Base-by-base conservation (phyloP, 2,113 vertebrate species). In the Oncorhynchus nerka region DNA sequence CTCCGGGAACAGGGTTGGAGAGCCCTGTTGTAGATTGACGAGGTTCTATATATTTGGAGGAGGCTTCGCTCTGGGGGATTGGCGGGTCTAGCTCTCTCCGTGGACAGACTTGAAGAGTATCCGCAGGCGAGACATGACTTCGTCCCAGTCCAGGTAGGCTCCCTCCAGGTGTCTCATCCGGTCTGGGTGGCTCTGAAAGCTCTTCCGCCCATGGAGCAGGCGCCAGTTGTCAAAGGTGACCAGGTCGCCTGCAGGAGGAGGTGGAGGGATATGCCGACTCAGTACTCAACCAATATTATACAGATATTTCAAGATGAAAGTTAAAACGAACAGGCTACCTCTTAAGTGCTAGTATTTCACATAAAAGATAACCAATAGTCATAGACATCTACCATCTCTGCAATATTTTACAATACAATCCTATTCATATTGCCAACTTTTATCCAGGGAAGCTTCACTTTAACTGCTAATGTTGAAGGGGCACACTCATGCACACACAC, bases 181-280 rank as follows among this genome's bases (percentile, higher is more conserved):
- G 57, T 79, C 83, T 0, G 70, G 67, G 0, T 34, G 19, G 0
- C 94, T 89, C 0, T 86, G 4, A 67, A 95, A 98, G 77, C 91
- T 90, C 1, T 71, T 91, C 0, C 96, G 93, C 0, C 96, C 94
- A 0, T 98, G 98, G 7, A 99, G 94, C 81, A 99, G 86, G 0
- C 96, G 95, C 95, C 96, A 97, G 93, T 99, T 99, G 79, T 99
- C 97, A 19, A 99, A 98, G 0, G 95, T 97, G 82, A 96, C 89
- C 0, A 99, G 16, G 74, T 99, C 95, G 1, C 97, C 98, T 99
- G 73, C 0, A 79, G 77, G 0, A 48, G 11, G 39, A 49, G 73
- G 64, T 34, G 39, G 12, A 62, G 59, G 59, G 59, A 62, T 24
- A 62, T 9, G 16, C n/a, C 59, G n/a, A 62, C 16, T 62, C 59